Conservation (phyloP, 2,797 vertebrate species). For the Betta splendens region DNA sequence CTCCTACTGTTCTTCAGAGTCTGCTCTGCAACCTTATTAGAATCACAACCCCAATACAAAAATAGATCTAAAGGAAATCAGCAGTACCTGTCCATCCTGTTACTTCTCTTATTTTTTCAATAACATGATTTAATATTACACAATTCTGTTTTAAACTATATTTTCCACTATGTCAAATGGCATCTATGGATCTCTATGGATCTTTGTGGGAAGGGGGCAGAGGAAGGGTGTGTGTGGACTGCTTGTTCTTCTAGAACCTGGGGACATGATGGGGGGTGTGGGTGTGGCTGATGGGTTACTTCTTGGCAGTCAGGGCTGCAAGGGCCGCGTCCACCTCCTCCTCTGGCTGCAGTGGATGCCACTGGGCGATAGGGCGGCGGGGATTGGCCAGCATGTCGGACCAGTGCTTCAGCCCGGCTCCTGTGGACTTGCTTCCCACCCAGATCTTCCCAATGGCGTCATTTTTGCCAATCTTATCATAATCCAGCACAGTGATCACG, state of each 20-base stretch:
- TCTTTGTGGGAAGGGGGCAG: conserved; percentile 45
- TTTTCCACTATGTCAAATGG: conserved; percentile 68
- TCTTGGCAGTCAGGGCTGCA: conserved; percentile 91
- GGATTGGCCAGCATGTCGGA: conserved; percentile 99
- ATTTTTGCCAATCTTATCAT: conserved; percentile 98
- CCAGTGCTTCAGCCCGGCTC: conserved; percentile 96
- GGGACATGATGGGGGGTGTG: conserved; percentile 49
- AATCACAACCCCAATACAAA: conserved; percentile 81
- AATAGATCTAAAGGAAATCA: conserved; percentile 83
- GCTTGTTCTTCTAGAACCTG: too few relatives aligned
- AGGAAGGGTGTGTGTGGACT: too few relatives aligned
- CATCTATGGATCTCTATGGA: conserved; percentile 68
- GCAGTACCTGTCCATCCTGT: conserved; percentile 74
- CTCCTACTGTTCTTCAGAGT: conserved; percentile 47
- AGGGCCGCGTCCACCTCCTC: conserved; percentile 91
- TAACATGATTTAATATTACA: conserved; percentile 68
- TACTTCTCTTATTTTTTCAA: conserved; percentile 68
- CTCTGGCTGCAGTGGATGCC: conserved; percentile 97
- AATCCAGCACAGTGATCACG: conserved; percentile 97
- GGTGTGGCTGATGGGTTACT: conserved; percentile 80
- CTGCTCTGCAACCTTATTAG: conserved; percentile 72
- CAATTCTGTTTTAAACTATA: conserved; percentile 51
- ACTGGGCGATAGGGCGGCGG: conserved; percentile 95
- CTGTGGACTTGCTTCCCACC: conserved; percentile 90
- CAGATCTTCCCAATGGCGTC: conserved; percentile 98